Evolutionary conservation across 2,797 vertebrate species (phyloP), one percentile per base, ranked within the genome.

Genomic region (Molossus molossus): DNA sequence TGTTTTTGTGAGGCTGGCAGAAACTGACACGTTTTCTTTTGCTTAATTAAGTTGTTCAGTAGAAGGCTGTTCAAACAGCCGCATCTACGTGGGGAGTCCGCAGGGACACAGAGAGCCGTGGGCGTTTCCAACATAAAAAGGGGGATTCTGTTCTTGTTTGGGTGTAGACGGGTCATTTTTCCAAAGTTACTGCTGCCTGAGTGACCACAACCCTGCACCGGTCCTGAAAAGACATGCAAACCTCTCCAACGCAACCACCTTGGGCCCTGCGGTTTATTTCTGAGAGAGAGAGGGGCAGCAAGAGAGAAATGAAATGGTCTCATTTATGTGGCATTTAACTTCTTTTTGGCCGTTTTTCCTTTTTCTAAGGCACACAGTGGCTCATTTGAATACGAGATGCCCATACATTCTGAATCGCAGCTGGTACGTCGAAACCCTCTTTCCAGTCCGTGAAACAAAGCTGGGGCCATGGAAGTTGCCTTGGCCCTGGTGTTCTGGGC

Each of bases 21-120:
- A 98, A 98, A 99, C 98, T 99, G 97, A 99, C 99, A 99, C 99
- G 98, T 99, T 99, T 99, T 99, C 99, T 99, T 99, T 99, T 99
- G 99, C 99, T 99, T 99, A 99, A 99, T 99, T 99, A 99, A 99
- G 99, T 99, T 99, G 99, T 99, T 99, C 99, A 99, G 99, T 99
- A 98, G 99, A 99, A 98, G 99, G 99, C 99, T 99, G 99, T 99
- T 99, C 99, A 99, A 99, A 99, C 99, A 98, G 99, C 98, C 98
- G 98, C 98, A 93, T 99, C 99, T 99, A 99, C 99, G 99, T 99
- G 99, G 99, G 99, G 99, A 99, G 99, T 99, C 99, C 98, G 97
- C 97, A 97, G 98, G 98, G 83, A 95, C 92, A 98, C 98, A 99
- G 98, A 99, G 99, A 99, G 98, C 98, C 88, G 98, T 98, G 98